A percentile compares a stretch with the other conserved stretches of the same genome.
These are phyloP conservation scores for Chloroceryle aenea DNA, from an alignment of 2,113 vertebrate species.

Conservation along the genomic window DNA sequence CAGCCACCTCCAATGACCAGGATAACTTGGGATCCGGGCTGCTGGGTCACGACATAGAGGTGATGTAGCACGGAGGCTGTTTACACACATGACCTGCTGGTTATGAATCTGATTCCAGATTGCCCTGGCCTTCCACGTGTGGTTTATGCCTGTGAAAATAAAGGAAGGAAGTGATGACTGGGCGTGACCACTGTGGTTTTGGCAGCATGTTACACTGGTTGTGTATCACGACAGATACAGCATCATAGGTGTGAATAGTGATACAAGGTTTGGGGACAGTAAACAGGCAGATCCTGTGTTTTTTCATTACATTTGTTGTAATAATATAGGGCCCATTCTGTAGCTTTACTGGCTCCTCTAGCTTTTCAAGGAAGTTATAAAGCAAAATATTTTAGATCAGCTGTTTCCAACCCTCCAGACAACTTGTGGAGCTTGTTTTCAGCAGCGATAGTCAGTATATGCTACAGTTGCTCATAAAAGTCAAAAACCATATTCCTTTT, in stretches of 20 bases:
- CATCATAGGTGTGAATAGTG: background rate
- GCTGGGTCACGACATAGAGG: background rate
- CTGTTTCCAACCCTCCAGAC: background rate
- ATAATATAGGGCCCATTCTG: background rate
- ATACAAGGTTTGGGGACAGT: background rate
- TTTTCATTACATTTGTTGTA: background rate
- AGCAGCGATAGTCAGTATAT: background rate
- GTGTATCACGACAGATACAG: background rate
- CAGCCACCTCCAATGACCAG: background rate
- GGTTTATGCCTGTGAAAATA: background rate
- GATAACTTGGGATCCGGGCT: fast-evolving
- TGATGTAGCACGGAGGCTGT: background rate
- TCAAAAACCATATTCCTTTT: constrained; percentile 29
- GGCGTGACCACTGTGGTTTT: background rate
- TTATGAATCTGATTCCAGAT: background rate
- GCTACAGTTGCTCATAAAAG: constrained; percentile 14
- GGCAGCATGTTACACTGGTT: background rate
- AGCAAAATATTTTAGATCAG: constrained; percentile 6
- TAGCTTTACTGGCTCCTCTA: background rate
- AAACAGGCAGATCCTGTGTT: background rate
- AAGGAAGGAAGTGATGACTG: background rate
- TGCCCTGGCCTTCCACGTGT: background rate
- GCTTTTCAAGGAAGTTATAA: background rate
- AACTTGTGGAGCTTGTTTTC: background rate
- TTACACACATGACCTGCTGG: background rate